Percentiles rank a stretch among this genome's conserved stretches.
Evolutionary conservation across 2,113 vertebrate species (phyloP).

Genomic region (Callospermophilus lateralis): DNA sequence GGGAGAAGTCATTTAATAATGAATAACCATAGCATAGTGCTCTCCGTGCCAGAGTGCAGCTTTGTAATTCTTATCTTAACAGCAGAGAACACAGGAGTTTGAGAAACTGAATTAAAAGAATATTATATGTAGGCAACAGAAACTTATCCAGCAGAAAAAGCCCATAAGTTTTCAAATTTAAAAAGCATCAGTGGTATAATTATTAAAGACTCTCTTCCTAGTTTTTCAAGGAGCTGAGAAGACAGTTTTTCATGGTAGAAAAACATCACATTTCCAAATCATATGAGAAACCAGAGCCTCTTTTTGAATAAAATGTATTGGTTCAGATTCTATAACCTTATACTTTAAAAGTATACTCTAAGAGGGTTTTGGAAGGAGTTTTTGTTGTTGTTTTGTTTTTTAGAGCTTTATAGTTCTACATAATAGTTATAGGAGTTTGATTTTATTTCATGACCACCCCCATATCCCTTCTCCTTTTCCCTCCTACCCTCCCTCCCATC

Average conservation of each 20-base stretch:
- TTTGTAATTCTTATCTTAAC: constrained; percentile 46
- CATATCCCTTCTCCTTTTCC: too few species aligned
- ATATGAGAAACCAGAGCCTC: constrained; percentile 31
- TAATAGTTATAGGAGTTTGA: too few species aligned
- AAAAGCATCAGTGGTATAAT: background rate
- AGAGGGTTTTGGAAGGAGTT: background rate
- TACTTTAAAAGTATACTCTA: constrained; percentile 57
- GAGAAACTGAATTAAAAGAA: constrained; percentile 27
- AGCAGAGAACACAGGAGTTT: constrained; percentile 24
- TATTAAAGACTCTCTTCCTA: background rate
- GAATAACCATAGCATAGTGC: background rate
- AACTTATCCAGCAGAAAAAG: background rate
- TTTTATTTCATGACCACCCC: too few species aligned
- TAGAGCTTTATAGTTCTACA: too few species aligned
- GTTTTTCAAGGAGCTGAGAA: constrained; percentile 42
- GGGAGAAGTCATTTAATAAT: constrained; percentile 41
- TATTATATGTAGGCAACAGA: background rate
- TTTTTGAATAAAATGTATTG: constrained; percentile 59
- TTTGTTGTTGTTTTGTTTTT: background rate
- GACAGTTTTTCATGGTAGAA: constrained; percentile 32
- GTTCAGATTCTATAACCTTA: background rate
- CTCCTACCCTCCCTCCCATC: too few species aligned
- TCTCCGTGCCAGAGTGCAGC: background rate
- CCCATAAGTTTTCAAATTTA: constrained; percentile 19
- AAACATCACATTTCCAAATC: constrained; percentile 61